A percentile compares a stretch with the other conserved stretches of the same genome.
Conservation (phyloP, 2,797 vertebrate genomes). For the Orestias chungarensis region DNA sequence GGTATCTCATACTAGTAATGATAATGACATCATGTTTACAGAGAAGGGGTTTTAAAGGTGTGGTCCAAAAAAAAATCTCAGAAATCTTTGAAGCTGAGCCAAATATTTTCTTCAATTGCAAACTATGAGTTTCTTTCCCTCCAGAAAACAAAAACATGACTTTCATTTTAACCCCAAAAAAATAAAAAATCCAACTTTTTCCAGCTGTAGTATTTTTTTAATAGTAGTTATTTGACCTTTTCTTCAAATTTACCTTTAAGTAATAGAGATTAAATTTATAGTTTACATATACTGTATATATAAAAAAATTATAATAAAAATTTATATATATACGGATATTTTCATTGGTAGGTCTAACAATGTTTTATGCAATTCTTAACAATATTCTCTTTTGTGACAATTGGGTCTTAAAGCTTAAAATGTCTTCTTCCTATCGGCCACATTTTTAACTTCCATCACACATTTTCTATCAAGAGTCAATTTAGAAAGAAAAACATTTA, state of each 20-base stretch:
- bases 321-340: too few species aligned
- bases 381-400: not conserved
- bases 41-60: slow-evolving; percentile 28
- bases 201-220: not conserved
- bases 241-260: too few species aligned
- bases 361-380: too few species aligned
- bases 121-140: not conserved
- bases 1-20: slow-evolving; percentile 12
- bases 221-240: too few species aligned
- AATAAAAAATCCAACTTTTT: not conserved
- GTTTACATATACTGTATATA: too few species aligned
- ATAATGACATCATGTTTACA: slow-evolving; percentile 37
- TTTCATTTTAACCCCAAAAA: not conserved
- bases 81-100: not conserved
- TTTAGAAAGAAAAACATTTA: not conserved
- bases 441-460: not conserved
- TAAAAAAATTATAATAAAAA: too few species aligned
- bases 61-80: slow-evolving; percentile 4
- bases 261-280: too few species aligned
- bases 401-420: not conserved
- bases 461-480: not conserved
- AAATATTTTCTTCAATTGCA: not conserved
- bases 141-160: not conserved
- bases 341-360: too few species aligned
- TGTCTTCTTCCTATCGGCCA: not conserved